Base-by-base conservation (phyloP, 2,113 vertebrate genomes). In the Pampusana beccarii region DNA sequence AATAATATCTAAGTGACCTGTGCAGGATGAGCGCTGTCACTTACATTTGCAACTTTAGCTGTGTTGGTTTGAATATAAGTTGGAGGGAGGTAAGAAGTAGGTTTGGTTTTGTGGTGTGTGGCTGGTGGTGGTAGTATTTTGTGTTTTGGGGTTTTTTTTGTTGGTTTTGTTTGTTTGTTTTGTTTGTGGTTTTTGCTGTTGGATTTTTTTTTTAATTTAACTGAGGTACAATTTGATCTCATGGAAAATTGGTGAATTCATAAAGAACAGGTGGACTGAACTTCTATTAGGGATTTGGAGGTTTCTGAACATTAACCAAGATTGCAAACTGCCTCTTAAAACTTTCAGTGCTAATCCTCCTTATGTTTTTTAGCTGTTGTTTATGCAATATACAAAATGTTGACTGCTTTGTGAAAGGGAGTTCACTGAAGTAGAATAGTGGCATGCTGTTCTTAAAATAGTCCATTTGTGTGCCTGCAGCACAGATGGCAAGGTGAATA, bases 261-360 rank as follows among this genome's bases (percentile, higher is more conserved):
- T 50, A 15, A 60, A 79, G 51, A 64, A 51, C 34, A 44, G 36
- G 21, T 44, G 6, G 36, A 11, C n/a, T 90, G 70, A 92, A 62
- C 5, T 64, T 60, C 11, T 46, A 0, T 12, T 16, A 7, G 18
- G 17, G 2, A 4, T 50, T 5, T 44, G 25, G 46, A 73, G 8
- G 2, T 64, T 87, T 79, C 61, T 72, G 65, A 87, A 56, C 5
- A 3, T 36, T 80, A 65, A 60, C 46, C 28, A 64, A 51, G 23
- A 17, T 17, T 26, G 36, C 10, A 80, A 77, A 44, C 16, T 86
- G 20, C 28, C 26, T 87, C 65, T 90, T 87, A 62, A 77, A 90
- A 81, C 16, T 61, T 29, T 5, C 28, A 34, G 4, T 89, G 48
- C 19, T 92, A 40, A 21, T 36, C 24, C 31, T 79, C 13, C 31